phyloP scores from a whole-genome alignment of 2,797 vertebrate genomes.

The Anguilla marmorata region DNA sequence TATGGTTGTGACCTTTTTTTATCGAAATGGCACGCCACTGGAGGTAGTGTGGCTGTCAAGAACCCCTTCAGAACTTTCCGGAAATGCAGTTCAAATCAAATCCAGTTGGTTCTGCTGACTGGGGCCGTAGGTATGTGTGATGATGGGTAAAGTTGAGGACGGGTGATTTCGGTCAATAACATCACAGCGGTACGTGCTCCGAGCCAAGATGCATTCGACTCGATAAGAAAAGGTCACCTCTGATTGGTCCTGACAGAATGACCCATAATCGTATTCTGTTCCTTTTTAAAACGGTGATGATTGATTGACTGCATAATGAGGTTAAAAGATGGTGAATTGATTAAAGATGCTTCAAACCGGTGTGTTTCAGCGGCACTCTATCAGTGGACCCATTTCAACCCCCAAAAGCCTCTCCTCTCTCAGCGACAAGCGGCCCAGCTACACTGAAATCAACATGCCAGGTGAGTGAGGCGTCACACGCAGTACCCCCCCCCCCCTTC shows the following conservation, averaged over 20 bases:
- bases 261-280: not conserved
- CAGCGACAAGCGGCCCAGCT: constrained; percentile 89
- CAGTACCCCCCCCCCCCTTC: too few relatives aligned
- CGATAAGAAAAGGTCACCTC: not conserved
- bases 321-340: not conserved
- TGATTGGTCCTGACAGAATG: not conserved
- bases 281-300: not conserved
- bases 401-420: constrained; percentile 83
- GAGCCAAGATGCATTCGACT: not conserved
- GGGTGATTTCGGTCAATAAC: not conserved
- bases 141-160: not conserved
- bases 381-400: constrained; percentile 81
- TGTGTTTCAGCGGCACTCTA: constrained; percentile 86
- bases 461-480: constrained; percentile 62
- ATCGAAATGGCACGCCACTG: not conserved
- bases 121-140: too few relatives aligned
- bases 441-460: constrained; percentile 87
- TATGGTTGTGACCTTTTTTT: not conserved
- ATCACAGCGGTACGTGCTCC: not conserved
- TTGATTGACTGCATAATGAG: not conserved
- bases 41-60: not conserved
- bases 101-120: not conserved
- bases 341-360: not conserved
- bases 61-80: not conserved
- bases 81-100: not conserved